Base-by-base conservation (phyloP, 2,888 invertebrate species). In the Eilema depressum region DNA sequence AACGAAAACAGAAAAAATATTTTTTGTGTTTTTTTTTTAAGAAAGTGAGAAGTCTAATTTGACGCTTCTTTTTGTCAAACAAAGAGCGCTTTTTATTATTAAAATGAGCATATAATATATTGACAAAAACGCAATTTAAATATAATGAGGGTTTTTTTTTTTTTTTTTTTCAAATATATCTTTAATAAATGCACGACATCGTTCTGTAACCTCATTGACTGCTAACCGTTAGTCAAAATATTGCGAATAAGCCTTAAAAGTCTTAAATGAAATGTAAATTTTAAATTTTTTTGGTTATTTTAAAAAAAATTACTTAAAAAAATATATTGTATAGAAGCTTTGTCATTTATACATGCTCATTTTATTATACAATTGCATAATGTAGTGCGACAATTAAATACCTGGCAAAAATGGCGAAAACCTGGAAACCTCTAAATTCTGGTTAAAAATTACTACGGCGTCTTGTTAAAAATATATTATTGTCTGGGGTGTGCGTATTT, bases 351-450 rank as follows among this genome's bases (percentile, higher is more conserved):
- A 65, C 53, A 61, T 65, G 56, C 82, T 70, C 79, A 80, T 71
- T 80, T 72, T 72, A 61, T 26, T 66, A 41, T 61, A 69, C 59
- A 70, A 3, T 64, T 70, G 72, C 4, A 64, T 30, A 61, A 79
- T 68, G 70, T 75, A 84, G 82, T 86, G 86, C 86, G 81, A 86
- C 83, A 85, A 28, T 87, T 79, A 87, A 87, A 86, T 88, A 88
- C 88, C 88, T 88, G 84, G 79, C 82, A 82, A 82, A 84, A 84
- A 83, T 84, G 86, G 73, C 80, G 84, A 76, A 70, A 80, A 84
- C 86, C 86, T 88, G 86, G 37, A 65, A 75, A 61, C 37, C 57
- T 69, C 57, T 66, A 60, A 73, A 56, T 61, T 63, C 0, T 66
- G 66, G 66, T 76, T 68, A 75, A 73, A 69, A 71, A 30, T 20